A percentile compares a stretch with the other conserved stretches of the same genome.
Conservation (phyloP, 2,888 invertebrate genomes). For the Catonia carolina region DNA sequence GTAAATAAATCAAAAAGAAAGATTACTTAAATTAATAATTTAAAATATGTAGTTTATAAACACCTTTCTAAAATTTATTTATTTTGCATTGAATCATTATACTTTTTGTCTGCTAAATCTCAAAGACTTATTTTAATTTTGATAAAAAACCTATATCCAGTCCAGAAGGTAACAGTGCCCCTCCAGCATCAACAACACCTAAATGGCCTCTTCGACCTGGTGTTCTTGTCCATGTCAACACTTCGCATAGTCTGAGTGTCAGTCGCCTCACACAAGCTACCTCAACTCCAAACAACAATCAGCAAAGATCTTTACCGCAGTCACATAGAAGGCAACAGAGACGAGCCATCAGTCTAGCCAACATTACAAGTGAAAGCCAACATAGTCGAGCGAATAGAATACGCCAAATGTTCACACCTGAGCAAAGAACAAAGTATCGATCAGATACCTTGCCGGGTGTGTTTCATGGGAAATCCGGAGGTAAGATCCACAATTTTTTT, state of each 20-base stretch:
- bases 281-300: slow-evolving; percentile 23
- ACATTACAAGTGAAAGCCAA: slow-evolving; percentile 35
- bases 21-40: too few relatives aligned
- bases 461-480: slow-evolving; percentile 45
- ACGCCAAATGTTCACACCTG: slow-evolving; percentile 37
- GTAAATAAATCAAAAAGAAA: too few relatives aligned
- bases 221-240: slow-evolving; percentile 80
- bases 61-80: not conserved
- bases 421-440: slow-evolving; percentile 29
- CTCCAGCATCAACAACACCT: slow-evolving; percentile 42
- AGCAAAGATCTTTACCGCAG: not conserved
- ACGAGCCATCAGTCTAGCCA: slow-evolving; percentile 30
- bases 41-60: too few relatives aligned
- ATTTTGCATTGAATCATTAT: too few relatives aligned
- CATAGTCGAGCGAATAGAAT: slow-evolving; percentile 37
- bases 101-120: too few relatives aligned
- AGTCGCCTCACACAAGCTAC: slow-evolving; percentile 33
- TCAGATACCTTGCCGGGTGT: slow-evolving; percentile 45
- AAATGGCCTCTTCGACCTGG: slow-evolving; percentile 87
- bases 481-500: too few relatives aligned
- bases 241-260: slow-evolving; percentile 42
- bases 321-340: slow-evolving; percentile 23
- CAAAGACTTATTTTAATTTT: too few relatives aligned
- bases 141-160: slow-evolving; percentile 18
- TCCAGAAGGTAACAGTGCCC: slow-evolving; percentile 29